Conservation (phyloP, 2,888 invertebrate genomes). For the Lepidocyrtoides sp. region DNA sequence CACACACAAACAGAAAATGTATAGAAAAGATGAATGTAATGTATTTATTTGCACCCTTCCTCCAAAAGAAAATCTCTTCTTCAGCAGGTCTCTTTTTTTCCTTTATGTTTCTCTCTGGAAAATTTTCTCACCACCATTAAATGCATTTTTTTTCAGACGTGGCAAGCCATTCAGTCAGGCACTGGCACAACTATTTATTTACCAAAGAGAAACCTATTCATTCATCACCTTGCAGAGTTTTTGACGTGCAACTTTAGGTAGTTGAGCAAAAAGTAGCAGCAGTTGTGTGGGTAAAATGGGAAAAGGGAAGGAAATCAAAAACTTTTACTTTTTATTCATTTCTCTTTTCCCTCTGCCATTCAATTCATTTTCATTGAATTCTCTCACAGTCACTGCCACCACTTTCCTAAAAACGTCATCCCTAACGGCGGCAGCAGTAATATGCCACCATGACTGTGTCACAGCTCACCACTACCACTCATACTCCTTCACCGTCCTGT, state of each 20-base stretch:
- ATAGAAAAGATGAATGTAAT: slow-evolving; percentile 47
- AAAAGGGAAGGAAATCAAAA: slow-evolving; percentile 56
- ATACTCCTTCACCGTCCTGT: background rate
- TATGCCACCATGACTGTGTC: no score
- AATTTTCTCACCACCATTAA: slow-evolving; percentile 40
- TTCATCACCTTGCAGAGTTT: slow-evolving; percentile 64
- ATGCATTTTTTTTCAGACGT: slow-evolving; percentile 43
- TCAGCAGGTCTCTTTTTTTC: background rate
- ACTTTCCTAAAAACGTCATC: slow-evolving; percentile 2
- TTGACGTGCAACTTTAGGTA: slow-evolving; percentile 49
- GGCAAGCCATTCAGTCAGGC: slow-evolving; percentile 10
- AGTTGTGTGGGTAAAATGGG: slow-evolving; percentile 2
- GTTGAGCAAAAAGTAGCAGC: slow-evolving; percentile 1
- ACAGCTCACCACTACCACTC: background rate
- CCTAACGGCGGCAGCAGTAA: background rate
- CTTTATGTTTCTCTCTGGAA: background rate
- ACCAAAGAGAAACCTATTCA: slow-evolving; percentile 39
- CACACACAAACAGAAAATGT: no score
- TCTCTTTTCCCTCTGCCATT: slow-evolving; percentile 19
- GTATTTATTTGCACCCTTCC: slow-evolving; percentile 71
- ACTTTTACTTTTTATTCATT: slow-evolving; percentile 61
- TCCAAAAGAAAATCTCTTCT: slow-evolving; percentile 17
- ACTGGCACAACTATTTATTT: slow-evolving; percentile 46
- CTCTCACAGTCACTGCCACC: background rate
- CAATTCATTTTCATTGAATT: slow-evolving; percentile 57